Evolutionary conservation across 1,140 invertebrate genomes (phyloP), one percentile per base, ranked within the genome.

Genomic region (Stegodyphus dumicola): DNA sequence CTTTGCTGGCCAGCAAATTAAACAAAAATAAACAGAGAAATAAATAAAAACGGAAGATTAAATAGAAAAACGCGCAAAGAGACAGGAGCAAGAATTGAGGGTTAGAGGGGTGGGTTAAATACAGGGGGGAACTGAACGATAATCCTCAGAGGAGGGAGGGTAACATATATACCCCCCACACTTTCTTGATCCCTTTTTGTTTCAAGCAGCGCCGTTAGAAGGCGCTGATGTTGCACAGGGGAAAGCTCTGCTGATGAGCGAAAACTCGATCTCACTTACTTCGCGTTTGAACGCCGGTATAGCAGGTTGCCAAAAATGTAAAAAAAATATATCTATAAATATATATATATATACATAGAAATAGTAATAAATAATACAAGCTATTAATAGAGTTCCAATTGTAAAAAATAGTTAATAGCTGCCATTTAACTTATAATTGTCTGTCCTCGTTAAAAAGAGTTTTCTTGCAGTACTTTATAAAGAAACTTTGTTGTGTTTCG

Each of bases 241-340:
- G 33, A 15, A 60, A 51, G n/a, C 51, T 69, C 48, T 7, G 64
- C 10, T 10, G 64, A 33, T 76, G 64, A 48, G 65, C 53, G 70
- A 85, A 75, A 85, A 69, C 53, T 75, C 73, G 69, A 54, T 76
- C 73, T 9, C 10, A 51, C 53, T 85, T 75, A 85, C 54, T 85
- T 70, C 74, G 81, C 54, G 74, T 66, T 69, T 52, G 64, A 77
- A 60, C 73, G 53, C 53, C 60, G 33, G 33, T 33, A 33, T 33
- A 33, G 33, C 33, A 33, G 33, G 33, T 33, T 33, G 33, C 33
- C 33, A 33, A 33, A 33, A 33, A 33, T 33, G 33, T 33, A 33
- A 33, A 33, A 33, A 33, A 33, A 33, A 33, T 33, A 33, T 33
- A 33, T 33, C 33, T 33, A 33, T 33, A 33, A 1, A 33, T 33